Evolutionary conservation across 23 tunicate genomes (phyloP).

Genomic region (Styela clava): DNA sequence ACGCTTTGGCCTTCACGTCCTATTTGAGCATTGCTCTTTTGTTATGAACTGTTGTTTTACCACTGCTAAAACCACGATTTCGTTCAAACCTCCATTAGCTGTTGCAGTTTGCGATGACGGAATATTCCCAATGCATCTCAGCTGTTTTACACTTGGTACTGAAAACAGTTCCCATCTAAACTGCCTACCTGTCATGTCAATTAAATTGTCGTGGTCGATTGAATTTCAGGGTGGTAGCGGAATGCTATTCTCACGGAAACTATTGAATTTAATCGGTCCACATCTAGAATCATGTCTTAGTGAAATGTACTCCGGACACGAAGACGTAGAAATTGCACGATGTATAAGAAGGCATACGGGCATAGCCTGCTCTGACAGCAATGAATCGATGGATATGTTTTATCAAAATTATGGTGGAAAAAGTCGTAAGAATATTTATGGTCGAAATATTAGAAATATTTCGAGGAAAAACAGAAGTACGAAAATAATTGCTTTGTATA

Average conservation of each 20-base stretch:
- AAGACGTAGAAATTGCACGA: constrained; percentile 91
- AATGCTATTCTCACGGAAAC: constrained; percentile 44
- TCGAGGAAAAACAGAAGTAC: constrained; percentile 11
- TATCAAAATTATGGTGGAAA: constrained; percentile 40
- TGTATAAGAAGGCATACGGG: constrained; percentile 44
- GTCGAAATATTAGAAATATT: not conserved
- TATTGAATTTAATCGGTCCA: constrained; percentile 48
- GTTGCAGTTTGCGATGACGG: no score
- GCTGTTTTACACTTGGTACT: no score
- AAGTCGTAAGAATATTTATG: not conserved
- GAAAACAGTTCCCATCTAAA: no score
- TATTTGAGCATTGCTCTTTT: no score
- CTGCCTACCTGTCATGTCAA: no score
- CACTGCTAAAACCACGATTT: no score
- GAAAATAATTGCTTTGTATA: not conserved
- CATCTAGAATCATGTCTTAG: constrained; percentile 37
- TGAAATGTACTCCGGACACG: constrained; percentile 63
- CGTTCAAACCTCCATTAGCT: no score
- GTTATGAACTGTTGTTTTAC: no score
- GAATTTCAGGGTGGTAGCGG: constrained; percentile 87
- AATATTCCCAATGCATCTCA: no score
- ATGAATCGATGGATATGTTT: constrained; percentile 31
- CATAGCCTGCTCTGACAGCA: constrained; percentile 37
- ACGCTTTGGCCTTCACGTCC: no score
- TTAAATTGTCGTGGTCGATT: no score